Evolutionary conservation across 1,140 invertebrate genomes (phyloP).

Genomic region (Idris sp.): DNA sequence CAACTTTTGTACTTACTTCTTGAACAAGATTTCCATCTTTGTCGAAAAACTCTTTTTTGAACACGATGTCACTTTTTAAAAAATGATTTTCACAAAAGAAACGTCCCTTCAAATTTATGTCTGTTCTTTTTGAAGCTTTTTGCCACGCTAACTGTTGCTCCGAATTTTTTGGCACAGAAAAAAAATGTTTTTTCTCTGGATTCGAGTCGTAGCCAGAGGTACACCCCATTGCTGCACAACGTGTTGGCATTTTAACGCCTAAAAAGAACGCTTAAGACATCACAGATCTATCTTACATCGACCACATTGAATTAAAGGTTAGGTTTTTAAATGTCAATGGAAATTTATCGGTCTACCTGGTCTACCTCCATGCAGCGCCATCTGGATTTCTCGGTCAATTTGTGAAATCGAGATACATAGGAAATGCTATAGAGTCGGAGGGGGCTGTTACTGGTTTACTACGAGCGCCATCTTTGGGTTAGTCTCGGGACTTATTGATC

Average conservation of each 20-base stretch:
- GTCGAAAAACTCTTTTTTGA: constrained; percentile 13
- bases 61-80: constrained; percentile 3
- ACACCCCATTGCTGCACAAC: neutral
- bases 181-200: constrained; percentile 1
- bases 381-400: too few species aligned
- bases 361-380: too few species aligned
- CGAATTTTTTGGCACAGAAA: constrained; percentile 11
- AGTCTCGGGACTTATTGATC: too few species aligned
- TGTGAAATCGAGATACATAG: too few species aligned
- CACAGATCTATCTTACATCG: too few species aligned
- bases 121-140: constrained; percentile 12
- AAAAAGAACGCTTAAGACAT: too few species aligned
- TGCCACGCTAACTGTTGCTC: constrained; percentile 12
- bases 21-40: constrained; percentile 9
- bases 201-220: neutral
- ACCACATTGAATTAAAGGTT: too few species aligned
- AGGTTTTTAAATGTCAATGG: too few species aligned
- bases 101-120: constrained; percentile 5
- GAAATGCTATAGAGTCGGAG: too few species aligned
- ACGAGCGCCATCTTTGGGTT: too few species aligned
- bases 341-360: too few species aligned
- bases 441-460: too few species aligned
- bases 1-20: constrained; percentile 18
- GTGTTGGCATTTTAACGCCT: neutral
- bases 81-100: constrained; percentile 21